Percentiles rank a stretch among this genome's conserved stretches.
Conservation (phyloP, 2,888 invertebrate genomes). For the Mythimna vitellina region DNA sequence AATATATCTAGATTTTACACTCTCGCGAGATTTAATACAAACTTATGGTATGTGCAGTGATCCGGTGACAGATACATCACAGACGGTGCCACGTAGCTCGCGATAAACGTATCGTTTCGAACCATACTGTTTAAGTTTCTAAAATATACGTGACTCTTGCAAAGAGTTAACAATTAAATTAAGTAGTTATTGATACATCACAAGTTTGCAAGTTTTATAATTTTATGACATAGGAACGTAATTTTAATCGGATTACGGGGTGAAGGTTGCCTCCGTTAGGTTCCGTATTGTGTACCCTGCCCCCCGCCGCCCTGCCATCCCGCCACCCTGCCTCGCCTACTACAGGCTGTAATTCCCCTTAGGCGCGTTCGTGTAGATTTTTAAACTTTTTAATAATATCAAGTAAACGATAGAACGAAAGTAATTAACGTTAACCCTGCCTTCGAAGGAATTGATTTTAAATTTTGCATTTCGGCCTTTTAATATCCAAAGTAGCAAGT, state of each 20-base stretch:
- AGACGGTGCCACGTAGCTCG: conserved; percentile 42
- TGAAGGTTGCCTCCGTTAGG: conserved; percentile 56
- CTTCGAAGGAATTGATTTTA: conserved; percentile 76
- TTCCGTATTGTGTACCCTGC: conserved; percentile 46
- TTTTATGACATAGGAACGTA: conserved; percentile 58
- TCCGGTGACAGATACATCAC: conserved; percentile 41
- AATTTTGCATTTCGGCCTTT: conserved; percentile 74
- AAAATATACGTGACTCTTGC: conserved; percentile 63
- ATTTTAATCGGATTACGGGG: conserved; percentile 57
- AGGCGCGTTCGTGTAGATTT: conserved; percentile 56
- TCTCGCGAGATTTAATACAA: too few relatives aligned
- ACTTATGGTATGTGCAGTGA: too few relatives aligned
- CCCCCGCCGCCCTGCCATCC: conserved; percentile 31
- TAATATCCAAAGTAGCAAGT: conserved; percentile 59
- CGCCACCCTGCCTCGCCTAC: conserved; percentile 33
- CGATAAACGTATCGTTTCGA: conserved; percentile 58
- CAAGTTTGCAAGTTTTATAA: conserved; percentile 65
- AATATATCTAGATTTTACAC: too few relatives aligned
- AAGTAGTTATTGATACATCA: conserved; percentile 64
- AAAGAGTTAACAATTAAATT: conserved; percentile 60
- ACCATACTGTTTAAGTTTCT: conserved; percentile 65
- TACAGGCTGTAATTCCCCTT: conserved; percentile 43
- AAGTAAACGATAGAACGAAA: conserved; percentile 60
- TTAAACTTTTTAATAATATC: conserved; percentile 55
- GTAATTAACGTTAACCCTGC: conserved; percentile 64